Evolutionary conservation across 2,113 vertebrate genomes (phyloP).

Genomic region (Clarias batrachus): DNA sequence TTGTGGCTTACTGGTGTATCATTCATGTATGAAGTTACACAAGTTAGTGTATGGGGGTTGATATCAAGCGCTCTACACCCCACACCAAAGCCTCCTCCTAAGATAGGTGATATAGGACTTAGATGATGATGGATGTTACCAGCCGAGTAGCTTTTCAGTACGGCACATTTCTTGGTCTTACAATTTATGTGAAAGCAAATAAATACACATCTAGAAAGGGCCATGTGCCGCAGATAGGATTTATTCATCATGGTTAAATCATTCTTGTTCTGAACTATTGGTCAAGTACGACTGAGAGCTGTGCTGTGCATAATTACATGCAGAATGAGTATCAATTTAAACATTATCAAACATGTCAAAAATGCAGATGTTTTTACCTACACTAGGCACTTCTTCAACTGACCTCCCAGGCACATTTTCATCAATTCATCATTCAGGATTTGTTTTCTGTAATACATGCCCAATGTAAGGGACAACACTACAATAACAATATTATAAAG

Average conservation of each 20-base stretch:
- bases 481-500: too few species aligned
- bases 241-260: neutral
- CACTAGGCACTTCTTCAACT: neutral
- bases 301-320: neutral
- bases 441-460: too few species aligned
- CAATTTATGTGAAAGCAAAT: constrained; percentile 8
- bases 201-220: neutral
- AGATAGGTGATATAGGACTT: neutral
- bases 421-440: too few species aligned
- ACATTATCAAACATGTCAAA: neutral
- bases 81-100: neutral
- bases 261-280: neutral
- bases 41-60: neutral
- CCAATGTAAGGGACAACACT: too few species aligned
- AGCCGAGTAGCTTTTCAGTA: neutral
- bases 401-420: too few species aligned
- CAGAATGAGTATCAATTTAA: neutral
- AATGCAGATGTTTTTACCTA: neutral
- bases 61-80: neutral
- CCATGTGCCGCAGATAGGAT: neutral
- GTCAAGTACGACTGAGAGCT: neutral
- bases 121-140: neutral
- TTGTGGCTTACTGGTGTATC: too few species aligned
- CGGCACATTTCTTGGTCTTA: neutral
- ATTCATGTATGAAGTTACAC: neutral